Base-by-base conservation (phyloP, 2,113 vertebrate genomes). In the Epinephelus moara region DNA sequence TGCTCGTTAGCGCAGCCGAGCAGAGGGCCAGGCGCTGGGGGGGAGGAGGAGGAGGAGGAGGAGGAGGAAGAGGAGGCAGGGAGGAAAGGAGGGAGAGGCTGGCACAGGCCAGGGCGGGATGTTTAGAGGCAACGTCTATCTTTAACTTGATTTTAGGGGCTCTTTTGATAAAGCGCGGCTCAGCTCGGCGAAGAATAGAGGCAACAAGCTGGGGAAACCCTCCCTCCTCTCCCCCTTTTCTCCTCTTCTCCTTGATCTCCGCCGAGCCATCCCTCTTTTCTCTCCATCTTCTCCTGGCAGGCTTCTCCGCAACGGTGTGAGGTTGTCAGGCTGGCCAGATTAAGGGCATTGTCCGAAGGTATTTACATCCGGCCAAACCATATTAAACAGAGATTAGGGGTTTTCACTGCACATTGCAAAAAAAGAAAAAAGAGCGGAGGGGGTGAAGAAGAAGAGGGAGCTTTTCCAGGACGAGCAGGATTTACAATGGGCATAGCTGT, bases 351-450 rank as follows among this genome's bases (percentile, higher is more conserved):
- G 95, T 96, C 93, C 80, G 13, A 72, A 91, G 87, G 91, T 95
- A 96, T 96, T 96, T 96, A 94, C 94, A 94, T 96, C 95, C 96
- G 95, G 95, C 94, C 95, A 95, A 94, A 93, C 94, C 94, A 95
- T 89, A 96, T 96, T 96, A 96, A 96, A 92, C 94, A 94, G 94
- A 96, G 96, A 96, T 97, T 97, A 97, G 89, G 14, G 77, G 66
- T 23, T 89, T 88, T 85, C 73, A 57, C 72, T 76, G 19, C 88
- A 53, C 92, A 89, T 78, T 82, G 89, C 49, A 18, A 55, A 71
- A 71, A 64, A 50, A 40, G 4, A 23, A 2, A 17, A 23, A 57
- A 77, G 70, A 64, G 1, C 5, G 21, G 8, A 61, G 4, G 15
- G 45, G 50, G 52, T 27, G 75, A 92, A 70, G 50, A 77, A 93